A percentile compares a stretch with the other conserved stretches of the same genome.
Conservation (phyloP, 2,888 invertebrate species). For the Amphipoea lucens region DNA sequence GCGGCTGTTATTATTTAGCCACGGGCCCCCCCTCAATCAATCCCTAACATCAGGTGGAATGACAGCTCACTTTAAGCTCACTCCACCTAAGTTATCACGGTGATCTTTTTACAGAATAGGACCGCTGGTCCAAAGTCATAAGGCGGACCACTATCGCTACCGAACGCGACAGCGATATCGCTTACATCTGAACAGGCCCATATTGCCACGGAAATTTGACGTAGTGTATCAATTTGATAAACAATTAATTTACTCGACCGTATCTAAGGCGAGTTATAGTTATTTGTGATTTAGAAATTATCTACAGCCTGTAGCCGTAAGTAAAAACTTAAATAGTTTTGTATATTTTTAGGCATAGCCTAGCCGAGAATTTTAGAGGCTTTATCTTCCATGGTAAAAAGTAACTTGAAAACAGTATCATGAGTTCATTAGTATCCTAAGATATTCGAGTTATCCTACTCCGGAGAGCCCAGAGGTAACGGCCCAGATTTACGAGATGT, state of each 20-base stretch:
- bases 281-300: slow-evolving; percentile 6
- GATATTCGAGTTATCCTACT: not conserved
- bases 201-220: not conserved
- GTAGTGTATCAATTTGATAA: not conserved
- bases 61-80: too few species aligned
- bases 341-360: not conserved
- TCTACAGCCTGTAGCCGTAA: not conserved
- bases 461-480: not conserved
- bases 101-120: too few species aligned
- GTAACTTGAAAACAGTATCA: not conserved
- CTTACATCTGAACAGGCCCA: not conserved
- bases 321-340: not conserved
- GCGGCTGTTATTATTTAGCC: too few species aligned
- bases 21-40: too few species aligned
- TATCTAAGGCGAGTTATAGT: not conserved
- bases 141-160: too few species aligned
- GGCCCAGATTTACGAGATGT: too few species aligned
- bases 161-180: not conserved
- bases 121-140: too few species aligned
- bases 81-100: too few species aligned
- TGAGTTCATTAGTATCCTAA: not conserved
- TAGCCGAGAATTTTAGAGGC: not conserved
- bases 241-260: not conserved
- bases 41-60: too few species aligned
- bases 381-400: not conserved